Base-by-base conservation (phyloP, 1,140 invertebrate genomes). In the Pseudomyrmex concolor region DNA sequence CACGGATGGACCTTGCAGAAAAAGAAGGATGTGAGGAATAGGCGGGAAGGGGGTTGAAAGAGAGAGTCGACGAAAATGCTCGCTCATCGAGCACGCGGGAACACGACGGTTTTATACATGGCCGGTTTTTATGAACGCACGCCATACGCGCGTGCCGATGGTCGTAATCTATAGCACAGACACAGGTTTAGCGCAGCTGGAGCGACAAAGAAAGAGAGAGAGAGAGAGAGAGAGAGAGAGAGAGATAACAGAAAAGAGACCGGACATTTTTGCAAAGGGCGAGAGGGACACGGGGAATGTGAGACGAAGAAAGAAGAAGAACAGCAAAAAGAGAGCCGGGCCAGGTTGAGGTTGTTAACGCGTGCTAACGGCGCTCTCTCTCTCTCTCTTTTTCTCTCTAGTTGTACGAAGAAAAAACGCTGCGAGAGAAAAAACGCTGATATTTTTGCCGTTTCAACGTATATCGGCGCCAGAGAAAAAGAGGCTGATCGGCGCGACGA, bases 81-180 rank as follows among this genome's bases (percentile, higher is more conserved):
- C 62, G 81, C 62, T 67, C 81, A 73, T 76, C 73, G 81, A 78
- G 62, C 62, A 83, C 54, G 62, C 72, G 81, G 63, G 54, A 60
- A 83, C 73, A 83, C 54, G 81, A 77, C 81, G 54, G 73, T 83
- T 83, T 83, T 83, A 83, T 83, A 83, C 80, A 76, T 76, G 60
- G 60, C n/a, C 80, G 72, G 60, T 83, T 83, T 83, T 83, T 83
- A 83, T 67, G 73, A 54, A 25, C 54, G 54, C 25, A 77, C 76
- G 66, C 76, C 76, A 80, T 83, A 77, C 62, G 67, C 72, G 81
- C 81, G 81, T 83, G 81, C 72, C 81, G 72, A 77, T 66, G 73
- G 62, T 60, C 81, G 73, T 83, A 83, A 80, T 84, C 77, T 84
- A 82, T 45, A 51, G 17, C 50, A 45, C 51, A 15, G 17, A 19